phyloP scores from a whole-genome alignment of 2,113 vertebrate genomes.

The Phalacrocorax brasilianus region DNA sequence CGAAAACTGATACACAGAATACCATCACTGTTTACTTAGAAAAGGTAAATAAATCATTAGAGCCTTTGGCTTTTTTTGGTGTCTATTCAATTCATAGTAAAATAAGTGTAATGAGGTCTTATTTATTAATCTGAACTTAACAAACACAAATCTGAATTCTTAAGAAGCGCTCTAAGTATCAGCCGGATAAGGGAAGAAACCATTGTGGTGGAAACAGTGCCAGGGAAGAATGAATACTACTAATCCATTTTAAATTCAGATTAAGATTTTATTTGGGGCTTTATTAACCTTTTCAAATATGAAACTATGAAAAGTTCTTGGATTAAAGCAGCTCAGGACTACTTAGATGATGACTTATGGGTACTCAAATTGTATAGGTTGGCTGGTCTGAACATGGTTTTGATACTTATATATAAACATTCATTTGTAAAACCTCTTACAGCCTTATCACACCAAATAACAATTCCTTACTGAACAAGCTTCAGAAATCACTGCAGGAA shows the following conservation, averaged over 20 bases:
- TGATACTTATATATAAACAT: neutral
- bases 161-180: neutral
- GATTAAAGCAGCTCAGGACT: neutral
- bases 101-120: neutral
- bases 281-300: neutral
- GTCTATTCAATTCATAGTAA: neutral
- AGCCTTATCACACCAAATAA: neutral
- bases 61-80: neutral
- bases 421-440: neutral
- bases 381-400: neutral
- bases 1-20: neutral
- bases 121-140: neutral
- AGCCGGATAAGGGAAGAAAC: neutral
- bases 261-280: neutral
- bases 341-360: neutral
- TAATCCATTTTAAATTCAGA: neutral
- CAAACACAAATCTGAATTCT: neutral
- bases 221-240: neutral
- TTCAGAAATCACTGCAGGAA: neutral
- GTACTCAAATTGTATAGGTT: neutral
- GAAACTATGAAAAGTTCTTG: neutral
- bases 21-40: neutral
- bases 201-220: neutral
- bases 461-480: neutral
- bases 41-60: neutral